Evolutionary conservation across 2,888 invertebrate species (phyloP).

Genomic region (Merodon equestris): DNA sequence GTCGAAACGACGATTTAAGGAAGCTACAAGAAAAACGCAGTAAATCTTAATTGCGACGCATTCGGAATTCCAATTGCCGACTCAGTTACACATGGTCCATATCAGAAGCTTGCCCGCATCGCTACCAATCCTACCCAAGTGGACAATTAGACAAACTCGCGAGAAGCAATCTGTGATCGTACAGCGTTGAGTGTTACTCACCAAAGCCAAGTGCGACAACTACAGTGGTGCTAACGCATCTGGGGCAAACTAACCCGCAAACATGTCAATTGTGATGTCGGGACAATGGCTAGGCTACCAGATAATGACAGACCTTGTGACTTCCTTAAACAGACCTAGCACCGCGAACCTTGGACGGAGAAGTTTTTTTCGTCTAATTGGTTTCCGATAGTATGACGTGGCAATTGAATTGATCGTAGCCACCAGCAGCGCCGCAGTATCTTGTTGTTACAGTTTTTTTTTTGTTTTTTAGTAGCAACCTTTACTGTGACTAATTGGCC

Average conservation of each 20-base stretch:
- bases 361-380: conserved; percentile 50
- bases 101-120: conserved; percentile 9
- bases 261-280: conserved; percentile 45
- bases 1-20: conserved; percentile 32
- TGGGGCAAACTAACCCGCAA: conserved; percentile 41
- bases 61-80: conserved; percentile 44
- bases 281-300: conserved; percentile 41
- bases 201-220: conserved; percentile 58
- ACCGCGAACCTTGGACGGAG: conserved; percentile 51
- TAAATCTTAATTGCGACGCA: conserved; percentile 47
- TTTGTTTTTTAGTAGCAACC: conserved; percentile 25
- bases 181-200: conserved; percentile 40
- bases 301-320: conserved; percentile 56
- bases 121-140: conserved; percentile 17
- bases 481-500: conserved; percentile 65
- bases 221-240: conserved; percentile 28
- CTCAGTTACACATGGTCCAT: conserved; percentile 3
- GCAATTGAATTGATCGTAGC: conserved; percentile 14
- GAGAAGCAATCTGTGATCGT: conserved; percentile 17
- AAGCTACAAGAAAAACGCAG: conserved; percentile 21
- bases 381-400: conserved; percentile 66
- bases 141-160: conserved; percentile 44
- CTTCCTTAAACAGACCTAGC: conserved; percentile 60
- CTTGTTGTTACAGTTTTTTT: conserved; percentile 44
- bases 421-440: not conserved